Evolutionary conservation across 1,140 invertebrate genomes (phyloP).

Genomic region (Drosophila biarmipes): DNA sequence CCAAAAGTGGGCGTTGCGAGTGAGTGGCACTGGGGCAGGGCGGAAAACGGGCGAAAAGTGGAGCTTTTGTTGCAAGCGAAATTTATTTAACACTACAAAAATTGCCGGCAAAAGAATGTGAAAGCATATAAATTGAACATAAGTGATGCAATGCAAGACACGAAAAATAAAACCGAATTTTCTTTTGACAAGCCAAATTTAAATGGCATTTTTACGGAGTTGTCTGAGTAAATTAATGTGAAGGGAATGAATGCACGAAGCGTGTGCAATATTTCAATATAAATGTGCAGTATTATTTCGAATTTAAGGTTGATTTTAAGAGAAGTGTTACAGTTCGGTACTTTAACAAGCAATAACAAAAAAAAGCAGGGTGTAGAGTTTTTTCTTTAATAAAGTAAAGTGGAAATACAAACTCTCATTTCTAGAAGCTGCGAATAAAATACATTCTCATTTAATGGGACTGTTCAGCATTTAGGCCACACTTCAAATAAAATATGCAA

Average conservation of each 20-base stretch:
- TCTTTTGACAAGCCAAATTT: slow-evolving; percentile 29
- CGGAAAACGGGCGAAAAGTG: slow-evolving; percentile 6
- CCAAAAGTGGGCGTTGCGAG: slow-evolving; percentile 7
- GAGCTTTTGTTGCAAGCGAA: slow-evolving; percentile 39
- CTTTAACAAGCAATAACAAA: not conserved
- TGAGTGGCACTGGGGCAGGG: not conserved
- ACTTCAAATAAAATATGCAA: slow-evolving; percentile 69
- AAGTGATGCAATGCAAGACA: slow-evolving; percentile 39
- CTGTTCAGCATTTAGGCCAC: slow-evolving; percentile 19
- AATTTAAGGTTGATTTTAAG: not conserved
- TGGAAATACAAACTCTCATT: not conserved
- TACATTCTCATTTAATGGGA: slow-evolving; percentile 6
- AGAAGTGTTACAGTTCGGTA: not conserved
- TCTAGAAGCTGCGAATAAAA: not conserved
- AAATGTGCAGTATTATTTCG: slow-evolving; percentile 1
- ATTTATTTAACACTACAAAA: slow-evolving; percentile 61
- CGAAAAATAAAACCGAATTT: slow-evolving; percentile 18
- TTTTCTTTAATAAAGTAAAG: no score
- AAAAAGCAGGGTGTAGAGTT: no score
- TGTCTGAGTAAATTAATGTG: slow-evolving; percentile 16
- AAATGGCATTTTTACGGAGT: slow-evolving; percentile 12
- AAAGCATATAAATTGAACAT: slow-evolving; percentile 48
- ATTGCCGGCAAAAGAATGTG: slow-evolving; percentile 35
- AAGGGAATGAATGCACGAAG: slow-evolving; percentile 15
- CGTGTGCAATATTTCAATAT: slow-evolving; percentile 10